Evolutionary conservation across 1,140 invertebrate species (phyloP).

Genomic region (Lineus longissimus): DNA sequence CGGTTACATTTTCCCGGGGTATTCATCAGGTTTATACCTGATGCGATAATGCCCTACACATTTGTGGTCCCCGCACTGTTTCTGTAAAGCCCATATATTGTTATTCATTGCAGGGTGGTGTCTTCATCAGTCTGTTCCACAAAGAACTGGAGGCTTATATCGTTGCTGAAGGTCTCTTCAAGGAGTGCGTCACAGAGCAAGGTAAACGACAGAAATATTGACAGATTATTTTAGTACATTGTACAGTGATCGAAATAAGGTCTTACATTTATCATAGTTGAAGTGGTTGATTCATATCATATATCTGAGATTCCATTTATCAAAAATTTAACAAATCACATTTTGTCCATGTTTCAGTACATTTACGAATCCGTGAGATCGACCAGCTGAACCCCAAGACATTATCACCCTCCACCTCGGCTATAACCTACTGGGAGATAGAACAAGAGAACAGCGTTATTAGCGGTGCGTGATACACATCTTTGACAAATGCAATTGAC

Average conservation of each 20-base stretch:
- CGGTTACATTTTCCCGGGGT: no score
- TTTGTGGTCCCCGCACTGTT: no score
- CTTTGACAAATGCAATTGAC: neutral
- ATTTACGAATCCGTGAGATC: conserved; percentile 51
- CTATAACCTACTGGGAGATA: conserved; percentile 53
- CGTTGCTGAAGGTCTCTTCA: conserved; percentile 52
- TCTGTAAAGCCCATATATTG: no score
- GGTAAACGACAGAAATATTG: conserved; percentile 27
- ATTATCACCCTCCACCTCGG: conserved; percentile 48
- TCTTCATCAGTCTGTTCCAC: conserved; percentile 50
- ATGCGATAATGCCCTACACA: no score
- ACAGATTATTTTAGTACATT: neutral
- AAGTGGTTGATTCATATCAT: neutral
- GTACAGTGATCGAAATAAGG: neutral
- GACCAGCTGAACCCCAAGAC: conserved; percentile 49
- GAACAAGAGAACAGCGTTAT: conserved; percentile 50
- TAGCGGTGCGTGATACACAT: conserved; percentile 33
- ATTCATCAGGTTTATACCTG: no score
- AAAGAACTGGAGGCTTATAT: conserved; percentile 54
- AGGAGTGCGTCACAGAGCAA: conserved; percentile 52
- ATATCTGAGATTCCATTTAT: neutral
- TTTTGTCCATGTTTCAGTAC: conserved; percentile 37
- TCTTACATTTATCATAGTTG: neutral
- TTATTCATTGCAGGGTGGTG: no score
- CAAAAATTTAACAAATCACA: conserved; percentile 3